These are phyloP conservation scores for Thalassophryne amazonica DNA, from an alignment of 2,797 vertebrate genomes.

Conservation along the genomic window DNA sequence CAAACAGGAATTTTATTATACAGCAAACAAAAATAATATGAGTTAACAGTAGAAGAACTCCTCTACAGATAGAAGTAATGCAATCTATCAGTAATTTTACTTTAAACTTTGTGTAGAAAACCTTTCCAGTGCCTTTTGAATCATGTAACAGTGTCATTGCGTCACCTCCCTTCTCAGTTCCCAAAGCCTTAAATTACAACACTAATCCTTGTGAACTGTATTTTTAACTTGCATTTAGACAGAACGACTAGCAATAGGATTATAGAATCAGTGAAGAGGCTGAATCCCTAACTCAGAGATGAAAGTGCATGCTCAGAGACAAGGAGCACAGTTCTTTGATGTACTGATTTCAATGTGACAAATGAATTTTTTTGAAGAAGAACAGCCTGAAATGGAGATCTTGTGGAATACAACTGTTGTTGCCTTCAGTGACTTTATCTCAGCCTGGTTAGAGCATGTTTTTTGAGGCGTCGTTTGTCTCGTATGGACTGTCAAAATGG, in stretches of 20 bases:
- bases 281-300: constrained; percentile 69
- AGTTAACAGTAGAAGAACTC: too few relatives aligned
- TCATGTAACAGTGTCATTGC: constrained; percentile 36
- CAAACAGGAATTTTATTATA: too few relatives aligned
- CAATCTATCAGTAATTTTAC: constrained; percentile 1
- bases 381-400: constrained; percentile 18
- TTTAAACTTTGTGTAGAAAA: constrained; percentile 9
- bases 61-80: background rate
- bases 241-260: constrained; percentile 81
- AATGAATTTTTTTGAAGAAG: background rate
- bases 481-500: constrained; percentile 53
- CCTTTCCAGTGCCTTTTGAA: constrained; percentile 36
- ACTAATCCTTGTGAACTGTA: constrained; percentile 80
- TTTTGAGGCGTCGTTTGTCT: background rate
- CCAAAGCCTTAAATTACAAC: constrained; percentile 78
- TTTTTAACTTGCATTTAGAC: constrained; percentile 81
- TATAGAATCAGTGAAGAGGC: constrained; percentile 74
- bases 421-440: constrained; percentile 16
- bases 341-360: constrained; percentile 27
- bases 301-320: constrained; percentile 56
- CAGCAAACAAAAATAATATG: too few relatives aligned
- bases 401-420: constrained; percentile 16
- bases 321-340: constrained; percentile 22
- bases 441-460: background rate
- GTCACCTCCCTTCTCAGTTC: constrained; percentile 49